phyloP scores from a whole-genome alignment of 2,797 vertebrate genomes.

The Glossophaga mutica region DNA sequence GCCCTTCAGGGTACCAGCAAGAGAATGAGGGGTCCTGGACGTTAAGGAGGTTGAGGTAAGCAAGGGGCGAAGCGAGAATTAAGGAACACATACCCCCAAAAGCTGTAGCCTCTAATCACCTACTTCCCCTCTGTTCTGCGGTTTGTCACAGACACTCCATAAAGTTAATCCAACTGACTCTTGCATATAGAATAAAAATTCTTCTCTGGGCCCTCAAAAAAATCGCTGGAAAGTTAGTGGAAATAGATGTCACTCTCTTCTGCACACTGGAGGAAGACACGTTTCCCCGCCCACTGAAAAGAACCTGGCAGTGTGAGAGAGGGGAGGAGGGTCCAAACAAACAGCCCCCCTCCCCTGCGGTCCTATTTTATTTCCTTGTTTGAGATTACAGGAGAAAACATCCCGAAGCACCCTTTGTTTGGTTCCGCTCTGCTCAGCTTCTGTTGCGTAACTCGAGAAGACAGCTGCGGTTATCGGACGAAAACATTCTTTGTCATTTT shows the following conservation, averaged over 20 bases:
- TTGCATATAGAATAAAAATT: slow-evolving; percentile 12
- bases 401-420: background rate
- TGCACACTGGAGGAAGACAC: background rate
- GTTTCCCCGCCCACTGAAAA: background rate
- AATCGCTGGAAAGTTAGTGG: background rate
- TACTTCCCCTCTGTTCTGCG: background rate
- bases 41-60: background rate
- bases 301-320: background rate
- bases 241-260: background rate
- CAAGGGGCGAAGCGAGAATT: background rate
- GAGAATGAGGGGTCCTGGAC: background rate
- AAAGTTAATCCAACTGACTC: slow-evolving; percentile 54
- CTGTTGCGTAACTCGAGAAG: background rate
- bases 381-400: background rate
- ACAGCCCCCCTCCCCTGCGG: background rate
- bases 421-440: background rate
- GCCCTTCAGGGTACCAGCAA: background rate
- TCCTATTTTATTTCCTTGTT: background rate
- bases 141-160: slow-evolving; percentile 40
- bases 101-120: background rate
- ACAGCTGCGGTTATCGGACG: background rate
- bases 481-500: background rate
- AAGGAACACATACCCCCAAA: background rate
- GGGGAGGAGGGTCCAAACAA: background rate
- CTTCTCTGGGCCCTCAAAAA: background rate